Evolutionary conservation across 2,888 invertebrate species (phyloP), one percentile per base, ranked within the genome.

Genomic region (Acrobasis suavella): DNA sequence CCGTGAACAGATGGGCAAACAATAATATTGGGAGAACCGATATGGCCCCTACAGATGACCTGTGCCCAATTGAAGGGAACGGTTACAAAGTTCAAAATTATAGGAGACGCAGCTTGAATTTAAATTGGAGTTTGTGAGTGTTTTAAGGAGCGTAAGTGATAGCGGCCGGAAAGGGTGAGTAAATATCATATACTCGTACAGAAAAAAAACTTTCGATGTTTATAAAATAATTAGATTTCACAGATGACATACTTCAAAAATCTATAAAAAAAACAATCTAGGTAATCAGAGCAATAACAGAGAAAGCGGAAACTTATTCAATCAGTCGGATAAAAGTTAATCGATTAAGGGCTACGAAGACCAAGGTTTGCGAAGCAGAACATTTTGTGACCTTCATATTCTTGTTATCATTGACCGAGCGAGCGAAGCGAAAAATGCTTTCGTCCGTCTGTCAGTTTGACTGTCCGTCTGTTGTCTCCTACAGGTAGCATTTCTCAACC

Each of bases 1-100:
- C 66, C 56, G 69, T 64, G 80, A 81, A 75, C 87, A 86, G 85
- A 86, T 86, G 86, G 81, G 77, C 78, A 74, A 76, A 78, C 78
- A 78, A 78, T 74, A 73, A 76, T 71, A 69, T 69, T 67, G 67
- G 60, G 59, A 60, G 62, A 60, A 16, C 55, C 63, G n/a, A 64
- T 64, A 65, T 63, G 67, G 59, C 54, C 61, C 62, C 61, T 46
- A 63, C 65, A 64, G 63, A 64, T 66, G 67, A 66, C 62, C 66
- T 52, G 59, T 46, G 64, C 62, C 62, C 60, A 65, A 67, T 64
- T 66, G 62, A 62, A 64, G 65, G 66, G 66, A 67, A 60, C 49
- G 55, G 55, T 63, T 67, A 63, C 38, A 51, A 39, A 38, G 17
- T 62, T 58, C 56, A 60, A 64, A 62, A 60, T 63, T 64, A 54